phyloP scores from a whole-genome alignment of 2,888 invertebrate species.

The Metellina segmentata region DNA sequence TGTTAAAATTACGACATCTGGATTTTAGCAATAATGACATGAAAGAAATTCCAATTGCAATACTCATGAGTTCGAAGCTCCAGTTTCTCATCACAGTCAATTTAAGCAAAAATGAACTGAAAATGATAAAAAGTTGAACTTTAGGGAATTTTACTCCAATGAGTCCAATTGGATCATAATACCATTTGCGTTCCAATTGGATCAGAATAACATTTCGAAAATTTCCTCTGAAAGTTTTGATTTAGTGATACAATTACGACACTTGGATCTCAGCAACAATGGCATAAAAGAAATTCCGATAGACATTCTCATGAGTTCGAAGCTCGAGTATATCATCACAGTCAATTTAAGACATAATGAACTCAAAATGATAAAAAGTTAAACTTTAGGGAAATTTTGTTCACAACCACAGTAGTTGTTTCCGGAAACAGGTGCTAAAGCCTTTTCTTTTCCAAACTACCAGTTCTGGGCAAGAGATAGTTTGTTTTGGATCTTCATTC shows the following conservation, averaged over 20 bases:
- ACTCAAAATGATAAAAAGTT: slow-evolving; percentile 85
- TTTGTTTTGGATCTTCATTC: too few relatives aligned
- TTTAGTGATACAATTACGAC: slow-evolving; percentile 78
- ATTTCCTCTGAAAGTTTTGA: slow-evolving; percentile 87
- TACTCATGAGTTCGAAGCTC: slow-evolving; percentile 86
- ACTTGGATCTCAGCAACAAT: slow-evolving; percentile 54
- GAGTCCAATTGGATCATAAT: too few relatives aligned
- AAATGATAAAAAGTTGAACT: slow-evolving; percentile 86
- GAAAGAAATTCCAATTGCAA: slow-evolving; percentile 84
- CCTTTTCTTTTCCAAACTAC: too few relatives aligned
- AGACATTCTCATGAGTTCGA: slow-evolving; percentile 87
- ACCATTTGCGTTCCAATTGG: too few relatives aligned
- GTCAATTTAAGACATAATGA: slow-evolving; percentile 91
- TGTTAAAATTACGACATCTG: slow-evolving; percentile 21
- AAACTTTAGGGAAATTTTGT: slow-evolving; percentile 88
- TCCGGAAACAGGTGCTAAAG: slow-evolving; percentile 87
- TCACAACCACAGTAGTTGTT: slow-evolving; percentile 89
- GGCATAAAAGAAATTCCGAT: slow-evolving; percentile 83
- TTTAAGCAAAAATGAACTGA: slow-evolving; percentile 90
- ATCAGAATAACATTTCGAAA: slow-evolving; percentile 88
- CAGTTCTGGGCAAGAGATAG: slow-evolving; percentile 82
- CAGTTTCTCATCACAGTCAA: slow-evolving; percentile 88
- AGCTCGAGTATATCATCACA: slow-evolving; percentile 85
- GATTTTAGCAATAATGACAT: slow-evolving; percentile 66
- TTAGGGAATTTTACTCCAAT: too few relatives aligned